Base-by-base conservation (phyloP, 2,113 vertebrate genomes). In the Ochotona princeps region DNA sequence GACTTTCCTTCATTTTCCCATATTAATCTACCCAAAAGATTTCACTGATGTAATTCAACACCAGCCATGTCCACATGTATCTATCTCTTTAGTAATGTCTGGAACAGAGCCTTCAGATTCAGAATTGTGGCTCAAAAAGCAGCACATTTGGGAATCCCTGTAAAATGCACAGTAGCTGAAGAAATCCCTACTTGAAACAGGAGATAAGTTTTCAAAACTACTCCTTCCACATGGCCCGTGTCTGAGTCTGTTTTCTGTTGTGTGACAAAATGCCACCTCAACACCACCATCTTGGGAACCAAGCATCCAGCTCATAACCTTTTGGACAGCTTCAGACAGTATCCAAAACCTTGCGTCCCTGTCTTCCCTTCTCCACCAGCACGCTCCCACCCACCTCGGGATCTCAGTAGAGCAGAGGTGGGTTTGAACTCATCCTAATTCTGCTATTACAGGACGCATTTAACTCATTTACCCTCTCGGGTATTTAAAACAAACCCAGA, bases 381-480 rank as follows among this genome's bases (percentile, higher is more conserved):
- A 30, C 7, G 30, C 25, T 49, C 66, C 69, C 30, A 51, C 54
- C 38, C 35, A 57, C 54, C 54, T 28, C 65, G 38, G 4, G 76
- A 3, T 18, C n/a, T 83, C 65, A 14, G 20, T 82, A 74, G 60
- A 83, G 65, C 28, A 23, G n/a, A 38, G 17, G 63, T 74, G 67
- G 25, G 23, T 72, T 72, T 81, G 44, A 81, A 66, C 17, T 63
- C 66, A 61, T 87, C 35, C 47, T 66, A 75, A 72, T 63, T 72
- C 87, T 75, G 61, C 72, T 74, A 7, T 78, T 81, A 54, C 28
- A 80, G 47, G 92, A 70, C 61, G 78, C 28, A 23, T 60, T 92
- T 92, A 35, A 72, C 26, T 18, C 4, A 35, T 60, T 26, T 35
- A 9, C 72, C 57, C 6, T 66, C 30, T 78, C 54, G 25, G 32